Evolutionary conservation across 2,113 vertebrate genomes (phyloP).

Genomic region (Silurus glanis): DNA sequence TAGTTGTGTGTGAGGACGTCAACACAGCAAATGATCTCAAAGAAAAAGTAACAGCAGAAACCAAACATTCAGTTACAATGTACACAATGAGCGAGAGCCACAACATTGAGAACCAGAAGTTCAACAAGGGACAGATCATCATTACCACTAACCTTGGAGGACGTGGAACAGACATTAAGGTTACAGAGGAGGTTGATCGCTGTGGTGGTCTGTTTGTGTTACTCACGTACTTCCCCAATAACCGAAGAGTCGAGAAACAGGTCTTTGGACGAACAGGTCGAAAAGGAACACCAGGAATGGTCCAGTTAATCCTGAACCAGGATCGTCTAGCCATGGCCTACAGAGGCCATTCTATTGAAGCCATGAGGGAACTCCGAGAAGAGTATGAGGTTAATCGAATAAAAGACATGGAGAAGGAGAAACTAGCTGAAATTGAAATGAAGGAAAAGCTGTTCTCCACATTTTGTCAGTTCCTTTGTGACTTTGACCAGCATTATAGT

Average conservation of each 20-base stretch:
- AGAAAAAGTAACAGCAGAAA: background rate
- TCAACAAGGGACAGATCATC: slow-evolving; percentile 39
- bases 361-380: slow-evolving; percentile 47
- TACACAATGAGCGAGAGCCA: slow-evolving; percentile 54
- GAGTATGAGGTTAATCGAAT: slow-evolving; percentile 35
- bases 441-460: slow-evolving; percentile 46
- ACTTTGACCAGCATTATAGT: slow-evolving; percentile 5
- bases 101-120: slow-evolving; percentile 45
- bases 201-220: slow-evolving; percentile 52
- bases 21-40: slow-evolving; percentile 49
- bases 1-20: slow-evolving; percentile 53
- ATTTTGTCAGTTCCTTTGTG: slow-evolving; percentile 21
- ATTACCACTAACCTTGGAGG: slow-evolving; percentile 51
- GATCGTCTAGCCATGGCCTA: slow-evolving; percentile 1
- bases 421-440: slow-evolving; percentile 32
- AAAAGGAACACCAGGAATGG: slow-evolving; percentile 54
- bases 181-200: slow-evolving; percentile 36
- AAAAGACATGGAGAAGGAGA: slow-evolving; percentile 35
- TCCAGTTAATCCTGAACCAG: slow-evolving; percentile 30
- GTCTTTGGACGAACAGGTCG: slow-evolving; percentile 48
- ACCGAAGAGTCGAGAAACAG: slow-evolving; percentile 49
- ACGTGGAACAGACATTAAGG: slow-evolving; percentile 50
- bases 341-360: background rate
- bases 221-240: slow-evolving; percentile 48
- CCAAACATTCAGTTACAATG: slow-evolving; percentile 29